Conservation (phyloP, 2,888 invertebrate genomes). For the Galerucella nymphaeae region DNA sequence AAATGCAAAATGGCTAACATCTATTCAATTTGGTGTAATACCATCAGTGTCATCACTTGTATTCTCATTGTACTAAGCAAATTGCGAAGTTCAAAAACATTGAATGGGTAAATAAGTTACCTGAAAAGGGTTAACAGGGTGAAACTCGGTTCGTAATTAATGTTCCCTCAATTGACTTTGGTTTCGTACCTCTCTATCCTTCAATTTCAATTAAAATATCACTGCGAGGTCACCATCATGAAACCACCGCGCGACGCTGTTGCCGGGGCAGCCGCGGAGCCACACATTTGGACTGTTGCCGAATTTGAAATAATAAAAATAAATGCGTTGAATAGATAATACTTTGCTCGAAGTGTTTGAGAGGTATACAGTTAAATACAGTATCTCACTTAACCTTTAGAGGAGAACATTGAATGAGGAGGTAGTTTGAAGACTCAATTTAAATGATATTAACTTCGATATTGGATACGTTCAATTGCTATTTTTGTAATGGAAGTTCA, state of each 20-base stretch:
- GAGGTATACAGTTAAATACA: too few species aligned
- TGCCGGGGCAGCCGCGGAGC: not conserved
- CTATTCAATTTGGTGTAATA: conserved; percentile 6
- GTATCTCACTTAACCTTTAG: too few species aligned
- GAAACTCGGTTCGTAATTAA: conserved; percentile 27
- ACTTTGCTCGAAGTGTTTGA: not conserved
- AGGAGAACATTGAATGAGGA: too few species aligned
- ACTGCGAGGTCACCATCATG: conserved; percentile 10
- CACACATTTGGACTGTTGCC: not conserved
- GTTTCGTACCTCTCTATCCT: conserved; percentile 32
- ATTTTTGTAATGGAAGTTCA: too few species aligned
- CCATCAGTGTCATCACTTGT: conserved; percentile 14
- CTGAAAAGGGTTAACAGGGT: conserved; percentile 25
- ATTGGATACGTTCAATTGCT: too few species aligned
- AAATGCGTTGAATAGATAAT: not conserved
- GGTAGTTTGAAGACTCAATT: not conserved
- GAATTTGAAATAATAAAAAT: not conserved
- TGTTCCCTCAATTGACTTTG: conserved; percentile 30
- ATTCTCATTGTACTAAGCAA: conserved; percentile 4
- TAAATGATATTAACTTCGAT: not conserved
- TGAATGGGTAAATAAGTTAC: conserved; percentile 28
- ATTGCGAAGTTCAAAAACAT: conserved; percentile 20
- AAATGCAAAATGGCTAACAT: not conserved
- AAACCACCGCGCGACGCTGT: not conserved
- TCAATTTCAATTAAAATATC: conserved; percentile 36